phyloP scores from a whole-genome alignment of 2,888 invertebrate species.

The Amblyjoppa proteus region DNA sequence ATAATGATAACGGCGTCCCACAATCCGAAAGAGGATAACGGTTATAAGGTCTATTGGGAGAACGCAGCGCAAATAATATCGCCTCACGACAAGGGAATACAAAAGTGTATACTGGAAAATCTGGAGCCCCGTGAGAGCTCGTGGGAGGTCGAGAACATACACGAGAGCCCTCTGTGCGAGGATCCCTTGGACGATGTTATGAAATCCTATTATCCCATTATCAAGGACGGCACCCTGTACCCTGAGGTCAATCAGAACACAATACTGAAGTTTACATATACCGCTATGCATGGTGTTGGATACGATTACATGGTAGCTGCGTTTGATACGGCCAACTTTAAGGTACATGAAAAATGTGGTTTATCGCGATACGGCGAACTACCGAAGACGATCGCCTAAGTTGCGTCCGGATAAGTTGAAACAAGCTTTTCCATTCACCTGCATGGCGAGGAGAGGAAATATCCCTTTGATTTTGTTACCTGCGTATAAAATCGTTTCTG shows the following conservation, averaged over 20 bases:
- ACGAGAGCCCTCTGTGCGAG: slow-evolving; percentile 86
- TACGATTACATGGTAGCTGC: slow-evolving; percentile 91
- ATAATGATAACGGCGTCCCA: slow-evolving; percentile 98
- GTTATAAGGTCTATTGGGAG: slow-evolving; percentile 98
- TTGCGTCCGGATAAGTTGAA: no score
- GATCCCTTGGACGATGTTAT: slow-evolving; percentile 91
- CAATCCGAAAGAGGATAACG: slow-evolving; percentile 98
- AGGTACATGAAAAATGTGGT: slow-evolving; percentile 85
- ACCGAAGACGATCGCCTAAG: no score
- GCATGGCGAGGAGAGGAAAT: neutral
- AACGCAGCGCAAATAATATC: slow-evolving; percentile 98
- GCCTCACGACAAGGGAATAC: slow-evolving; percentile 96
- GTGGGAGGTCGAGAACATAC: slow-evolving; percentile 91
- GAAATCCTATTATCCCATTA: slow-evolving; percentile 88
- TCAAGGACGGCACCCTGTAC: slow-evolving; percentile 86
- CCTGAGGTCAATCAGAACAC: slow-evolving; percentile 87
- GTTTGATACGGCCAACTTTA: slow-evolving; percentile 91
- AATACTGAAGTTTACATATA: slow-evolving; percentile 92
- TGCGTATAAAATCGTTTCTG: neutral
- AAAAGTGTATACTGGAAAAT: slow-evolving; percentile 91
- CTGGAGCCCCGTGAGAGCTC: slow-evolving; percentile 91
- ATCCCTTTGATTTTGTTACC: slow-evolving; percentile 67
- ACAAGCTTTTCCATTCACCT: no score
- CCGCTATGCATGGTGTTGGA: slow-evolving; percentile 99
- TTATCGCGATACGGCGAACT: slow-evolving; percentile 10